Evolutionary conservation across 92 coral and sea anemone genomes (phyloP), one percentile per base, ranked within the genome.

Genomic region (Porites divaricata): DNA sequence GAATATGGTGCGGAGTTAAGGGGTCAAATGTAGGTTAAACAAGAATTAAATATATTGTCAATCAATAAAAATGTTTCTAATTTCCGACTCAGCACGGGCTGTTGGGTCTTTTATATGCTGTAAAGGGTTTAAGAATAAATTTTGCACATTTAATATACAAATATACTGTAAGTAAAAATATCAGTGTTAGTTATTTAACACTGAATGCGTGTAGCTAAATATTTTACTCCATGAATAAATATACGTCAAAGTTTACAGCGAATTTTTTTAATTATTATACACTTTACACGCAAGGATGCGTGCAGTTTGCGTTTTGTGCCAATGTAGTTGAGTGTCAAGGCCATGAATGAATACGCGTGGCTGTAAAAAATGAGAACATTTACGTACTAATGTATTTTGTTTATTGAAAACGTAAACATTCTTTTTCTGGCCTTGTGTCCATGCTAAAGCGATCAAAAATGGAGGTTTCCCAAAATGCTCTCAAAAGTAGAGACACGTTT

Each of bases 51-150:
- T 61, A 61, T 61, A 61, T 61, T 16, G 59, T 52, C 6, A 58
- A 56, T 45, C 15, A 8, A 56, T 58, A 58, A 48, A 58, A 15
- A 54, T 35, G 67, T 49, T 24, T 56, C 13, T 50, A 72, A 70
- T 41, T 20, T 41, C 19, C 74, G 77, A 73, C 58, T 62, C 79
- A 48, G 21, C 45, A 59, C 41, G 2, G 70, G 28, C 45, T 16
- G 70, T 45, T 76, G 81, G 81, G 26, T 76, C 70, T 25, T 62
- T 77, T 77, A 77, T 58, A 75, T 57, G 4, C 6, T 35, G 35
- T 20, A 48, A 75, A 63, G 57, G 67, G 61, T 63, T 77, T 61
- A 9, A 63, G 16, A 17, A 63, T 45, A 77, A 63, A 77, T 63
- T 63, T 63, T 49, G 71, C 81, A 61, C 58, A 62, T 20, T 77